Base-by-base conservation (phyloP, 2,113 vertebrate genomes). In the Hypomesus transpacificus region DNA sequence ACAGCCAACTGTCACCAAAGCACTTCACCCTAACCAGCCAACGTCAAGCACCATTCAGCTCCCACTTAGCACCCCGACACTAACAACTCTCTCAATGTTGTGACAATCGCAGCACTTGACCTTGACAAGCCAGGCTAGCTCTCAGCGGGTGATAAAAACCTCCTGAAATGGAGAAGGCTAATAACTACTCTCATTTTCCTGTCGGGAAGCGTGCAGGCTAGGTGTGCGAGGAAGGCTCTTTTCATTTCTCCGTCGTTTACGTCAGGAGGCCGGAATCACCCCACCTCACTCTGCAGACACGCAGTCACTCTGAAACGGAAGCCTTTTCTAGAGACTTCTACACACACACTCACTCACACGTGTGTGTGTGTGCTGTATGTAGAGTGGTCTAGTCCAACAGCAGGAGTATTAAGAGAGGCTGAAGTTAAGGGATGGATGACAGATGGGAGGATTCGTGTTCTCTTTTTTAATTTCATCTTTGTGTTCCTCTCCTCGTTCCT, bases 401-500 rank as follows among this genome's bases (percentile, higher is more conserved):
- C 81, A 73, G 85, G 73, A 75, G 78, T 57, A 75, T 85, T 82
- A 85, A 56, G 53, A 74, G 46, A 66, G 75, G 83, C 86, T 86
- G 82, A 81, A 61, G 66, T 67, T 0, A 56, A 82, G 82, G 69
- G 78, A 76, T 75, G 73, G 53, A 66, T 71, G 69, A 80, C 87
- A 89, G 84, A 89, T 86, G 87, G 82, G 72, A 75, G 78, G 75
- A 87, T 88, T 79, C 80, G 59, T 83, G 66, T 83, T 70, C 52
- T 34, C 54, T 67, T 85, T 74, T 63, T 69, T 70, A 63, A 20
- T 2, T 58, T 58, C 56, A 58, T 20, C n/a, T 20, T n/a, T n/a
- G 56, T n/a, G 9, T 52, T 50, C 21, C 18, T 11, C 26, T 64
- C 62, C 62, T 64, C 9, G 17, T 8, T 28, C 54, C n/a, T 18